Evolutionary conservation across 2,888 invertebrate species (phyloP), one percentile per base, ranked within the genome.

Genomic region (Vanessa cardui): DNA sequence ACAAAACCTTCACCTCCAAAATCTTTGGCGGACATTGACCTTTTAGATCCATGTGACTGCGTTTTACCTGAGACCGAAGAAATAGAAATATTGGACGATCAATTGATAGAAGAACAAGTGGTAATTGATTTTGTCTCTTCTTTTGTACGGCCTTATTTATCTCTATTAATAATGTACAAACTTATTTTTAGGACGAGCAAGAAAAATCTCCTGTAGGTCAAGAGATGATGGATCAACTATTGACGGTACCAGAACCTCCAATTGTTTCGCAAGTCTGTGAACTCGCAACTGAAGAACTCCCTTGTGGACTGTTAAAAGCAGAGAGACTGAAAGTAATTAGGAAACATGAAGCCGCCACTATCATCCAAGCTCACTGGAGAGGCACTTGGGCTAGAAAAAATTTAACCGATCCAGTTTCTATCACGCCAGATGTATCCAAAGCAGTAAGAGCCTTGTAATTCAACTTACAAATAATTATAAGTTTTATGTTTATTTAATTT

Each of bases 331-430:
- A 84, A 52, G 45, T 83, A 0, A 79, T 89, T 1, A 81, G 56
- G 33, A 83, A 74, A 66, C 87, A 90, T 16, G 87, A 89, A 67
- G 91, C 92, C 6, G 92, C 90, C 0, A 88, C 83, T 0, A 18
- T 77, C 0, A 71, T 92, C 9, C 92, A 92, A 73, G 83, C 90
- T 0, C 74, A 81, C 60, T 92, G 92, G 92, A 82, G 90, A 76
- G 90, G 91, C 2, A 66, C 77, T 8, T 86, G 87, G 84, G 85
- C 83, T 0, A 81, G 90, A 18, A 87, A 83, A 58, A 86, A 85
- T 66, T 75, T 92, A 15, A 72, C 52, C 0, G 44, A 67, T 0
- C 77, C 77, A 33, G 70, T 80, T 0, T 15, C 45, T 8, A 73
- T 87, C 8, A 74, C 85, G 1, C 71, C 85, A 8, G 92, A 92